Evolutionary conservation across 2,888 invertebrate genomes (phyloP).

Genomic region (Agelastica alni): DNA sequence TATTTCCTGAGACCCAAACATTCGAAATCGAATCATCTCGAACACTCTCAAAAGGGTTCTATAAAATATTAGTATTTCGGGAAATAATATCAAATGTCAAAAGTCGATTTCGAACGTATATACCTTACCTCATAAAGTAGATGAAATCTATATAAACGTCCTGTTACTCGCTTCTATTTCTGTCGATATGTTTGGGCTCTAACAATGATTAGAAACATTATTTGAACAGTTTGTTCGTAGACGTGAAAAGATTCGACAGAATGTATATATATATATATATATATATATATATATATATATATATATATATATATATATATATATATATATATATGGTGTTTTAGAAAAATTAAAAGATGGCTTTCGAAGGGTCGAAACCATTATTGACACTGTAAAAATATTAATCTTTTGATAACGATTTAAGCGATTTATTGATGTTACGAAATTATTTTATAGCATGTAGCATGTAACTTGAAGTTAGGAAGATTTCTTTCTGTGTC

Average conservation of each 20-base stretch:
- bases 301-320: no score
- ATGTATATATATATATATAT: constrained; percentile 6
- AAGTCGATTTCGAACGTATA: constrained; percentile 26
- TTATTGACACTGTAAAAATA: no score
- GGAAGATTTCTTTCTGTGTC: no score
- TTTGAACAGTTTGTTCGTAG: constrained; percentile 13
- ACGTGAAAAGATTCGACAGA: constrained; percentile 5
- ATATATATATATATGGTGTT: no score
- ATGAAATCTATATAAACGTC: constrained; percentile 26
- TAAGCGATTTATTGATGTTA: no score
- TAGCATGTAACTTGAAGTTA: no score
- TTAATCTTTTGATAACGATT: no score
- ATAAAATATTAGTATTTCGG: constrained; percentile 26
- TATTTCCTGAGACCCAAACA: constrained; percentile 21
- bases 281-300: no score
- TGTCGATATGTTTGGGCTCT: constrained; percentile 20
- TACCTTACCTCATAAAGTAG: constrained; percentile 25
- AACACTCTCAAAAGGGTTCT: constrained; percentile 22
- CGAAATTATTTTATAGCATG: no score
- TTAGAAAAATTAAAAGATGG: not conserved
- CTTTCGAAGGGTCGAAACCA: not conserved
- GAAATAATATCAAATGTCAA: constrained; percentile 30
- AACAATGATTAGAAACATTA: constrained; percentile 21
- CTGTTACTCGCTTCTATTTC: constrained; percentile 16
- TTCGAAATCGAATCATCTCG: constrained; percentile 25